Evolutionary conservation across 2,797 vertebrate genomes (phyloP).

Genomic region (Triplophysa bombifrons): DNA sequence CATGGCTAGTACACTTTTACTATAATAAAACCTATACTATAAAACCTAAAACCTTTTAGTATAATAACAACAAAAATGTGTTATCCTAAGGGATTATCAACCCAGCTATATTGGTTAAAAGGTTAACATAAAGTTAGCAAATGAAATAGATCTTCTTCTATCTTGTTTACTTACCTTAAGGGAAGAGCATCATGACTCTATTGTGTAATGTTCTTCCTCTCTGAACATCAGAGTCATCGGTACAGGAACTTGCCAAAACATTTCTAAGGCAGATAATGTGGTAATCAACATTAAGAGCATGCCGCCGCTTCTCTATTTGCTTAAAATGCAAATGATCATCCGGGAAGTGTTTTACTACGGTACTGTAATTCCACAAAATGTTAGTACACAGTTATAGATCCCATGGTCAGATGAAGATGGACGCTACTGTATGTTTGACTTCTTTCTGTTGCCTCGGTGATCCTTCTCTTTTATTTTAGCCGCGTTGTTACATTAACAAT

Average conservation of each 20-base stretch:
- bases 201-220: slow-evolving; percentile 24
- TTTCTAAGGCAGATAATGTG: neutral
- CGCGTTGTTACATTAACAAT: neutral
- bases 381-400: neutral
- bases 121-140: neutral
- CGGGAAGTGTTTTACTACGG: slow-evolving; percentile 17
- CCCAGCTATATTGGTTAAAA: neutral
- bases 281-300: neutral
- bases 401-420: neutral
- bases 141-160: neutral
- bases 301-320: slow-evolving; percentile 34
- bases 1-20: too few relatives aligned
- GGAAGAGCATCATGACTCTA: neutral
- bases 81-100: too few relatives aligned
- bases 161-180: neutral
- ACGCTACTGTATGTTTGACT: neutral
- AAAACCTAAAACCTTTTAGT: too few relatives aligned
- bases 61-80: too few relatives aligned
- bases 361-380: neutral
- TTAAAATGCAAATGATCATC: slow-evolving; percentile 34
- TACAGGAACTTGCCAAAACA: slow-evolving; percentile 15
- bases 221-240: neutral
- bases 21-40: too few relatives aligned
- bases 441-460: neutral
- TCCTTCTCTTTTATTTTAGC: neutral